phyloP scores from a whole-genome alignment of 2,113 vertebrate genomes.

The Sinocyclocheilus anshuiensis region DNA sequence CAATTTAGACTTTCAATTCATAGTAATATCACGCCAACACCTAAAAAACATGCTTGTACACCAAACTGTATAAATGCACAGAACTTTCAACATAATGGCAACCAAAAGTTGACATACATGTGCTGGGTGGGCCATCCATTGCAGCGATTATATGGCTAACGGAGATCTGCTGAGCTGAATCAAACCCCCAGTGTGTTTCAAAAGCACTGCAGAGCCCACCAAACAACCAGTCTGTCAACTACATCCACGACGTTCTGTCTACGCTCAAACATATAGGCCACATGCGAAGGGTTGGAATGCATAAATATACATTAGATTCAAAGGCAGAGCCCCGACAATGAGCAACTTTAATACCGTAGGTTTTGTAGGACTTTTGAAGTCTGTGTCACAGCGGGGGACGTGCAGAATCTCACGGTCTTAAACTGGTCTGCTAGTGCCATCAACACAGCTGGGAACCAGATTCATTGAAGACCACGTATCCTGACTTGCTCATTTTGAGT shows the following conservation, averaged over 20 bases:
- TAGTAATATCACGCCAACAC: neutral
- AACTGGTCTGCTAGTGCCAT: constrained; percentile 34
- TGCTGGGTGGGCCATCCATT: constrained; percentile 10
- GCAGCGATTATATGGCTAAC: constrained; percentile 34
- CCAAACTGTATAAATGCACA: neutral
- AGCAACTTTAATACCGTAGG: neutral
- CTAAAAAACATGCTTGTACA: neutral
- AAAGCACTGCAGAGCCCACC: neutral
- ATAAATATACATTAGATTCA: constrained; percentile 10
- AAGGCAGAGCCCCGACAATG: too few relatives aligned
- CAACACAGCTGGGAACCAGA: constrained; percentile 38
- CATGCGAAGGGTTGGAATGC: neutral
- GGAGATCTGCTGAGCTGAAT: neutral
- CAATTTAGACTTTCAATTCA: neutral
- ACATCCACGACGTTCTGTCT: neutral
- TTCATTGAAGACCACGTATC: neutral
- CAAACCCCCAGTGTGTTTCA: neutral
- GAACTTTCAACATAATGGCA: neutral
- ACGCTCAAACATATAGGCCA: constrained; percentile 4
- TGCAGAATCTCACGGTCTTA: constrained; percentile 26
- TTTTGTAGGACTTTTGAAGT: constrained; percentile 16
- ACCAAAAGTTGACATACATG: neutral
- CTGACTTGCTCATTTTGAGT: constrained; percentile 1
- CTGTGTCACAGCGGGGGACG: constrained; percentile 22
- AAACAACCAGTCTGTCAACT: neutral